Base-by-base conservation (phyloP, 2,888 invertebrate species). In the Oligia strigilis region DNA sequence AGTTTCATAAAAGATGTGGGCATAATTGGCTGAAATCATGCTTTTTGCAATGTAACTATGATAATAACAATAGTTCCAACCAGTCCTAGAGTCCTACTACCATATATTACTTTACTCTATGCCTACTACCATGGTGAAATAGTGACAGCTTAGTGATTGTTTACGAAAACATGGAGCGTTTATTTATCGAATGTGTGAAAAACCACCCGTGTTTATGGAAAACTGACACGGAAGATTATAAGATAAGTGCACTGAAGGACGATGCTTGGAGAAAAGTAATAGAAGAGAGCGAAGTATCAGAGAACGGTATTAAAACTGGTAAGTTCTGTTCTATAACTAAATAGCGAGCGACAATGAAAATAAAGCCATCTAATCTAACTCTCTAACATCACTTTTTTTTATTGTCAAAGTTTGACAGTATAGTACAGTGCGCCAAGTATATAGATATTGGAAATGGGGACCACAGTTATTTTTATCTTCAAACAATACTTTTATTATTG, bases 101-200 rank as follows among this genome's bases (percentile, higher is more conserved):
- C 6, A 36, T 49, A n/a, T n/a, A n/a, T n/a, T n/a, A n/a, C n/a
- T n/a, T n/a, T n/a, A n/a, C n/a, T n/a, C n/a, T n/a, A n/a, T n/a
- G n/a, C n/a, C n/a, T n/a, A n/a, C n/a, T n/a, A n/a, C n/a, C 55
- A 64, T n/a, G 36, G 11, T 49, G 11, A 46, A 9, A 1, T 23
- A 81, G 75, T 52, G 77, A 17, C 29, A 52, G 29, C 11, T 46
- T 29, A 66, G 70, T 36, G 58, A 82, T 76, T 82, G 77, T 80
- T 69, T 77, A 81, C 77, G 58, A 49, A 36, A 83, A 46, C n/a
- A 81, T 81, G 81, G 81, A 81, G 60, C 81, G 70, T 70, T 60
- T 83, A 66, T 81, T 81, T 71, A 81, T 81, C 40, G 81, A 81
- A 83, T 83, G 83, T 71, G 81, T 81, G n/a, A 81, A 81, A 78